Conservation (phyloP, 2,113 vertebrate genomes). For the Xenopus borealis region DNA sequence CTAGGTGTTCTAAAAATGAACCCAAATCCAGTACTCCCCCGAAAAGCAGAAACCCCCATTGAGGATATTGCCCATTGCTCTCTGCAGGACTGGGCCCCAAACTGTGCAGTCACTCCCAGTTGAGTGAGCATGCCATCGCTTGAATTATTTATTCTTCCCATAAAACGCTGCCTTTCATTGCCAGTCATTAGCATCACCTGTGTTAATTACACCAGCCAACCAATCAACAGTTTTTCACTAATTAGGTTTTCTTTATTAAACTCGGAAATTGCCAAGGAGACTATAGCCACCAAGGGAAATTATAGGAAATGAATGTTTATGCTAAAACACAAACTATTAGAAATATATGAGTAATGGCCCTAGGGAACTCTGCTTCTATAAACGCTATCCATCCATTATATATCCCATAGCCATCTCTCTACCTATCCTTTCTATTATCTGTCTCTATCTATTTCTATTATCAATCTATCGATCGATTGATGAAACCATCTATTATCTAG, state of each 20-base stretch:
- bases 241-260: constrained; percentile 98
- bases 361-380: neutral
- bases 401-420: no score
- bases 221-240: constrained; percentile 96
- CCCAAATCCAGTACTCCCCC: no score
- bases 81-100: constrained; percentile 24
- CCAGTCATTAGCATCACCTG: constrained; percentile 99
- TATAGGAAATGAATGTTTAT: constrained; percentile 77
- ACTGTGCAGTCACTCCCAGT: constrained; percentile 30
- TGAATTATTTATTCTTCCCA: constrained; percentile 60
- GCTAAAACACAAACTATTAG: constrained; percentile 63
- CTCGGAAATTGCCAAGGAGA: constrained; percentile 88
- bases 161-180: constrained; percentile 87
- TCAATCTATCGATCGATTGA: no score
- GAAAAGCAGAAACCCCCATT: neutral
- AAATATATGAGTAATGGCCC: constrained; percentile 33
- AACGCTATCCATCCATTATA: no score
- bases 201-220: constrained; percentile 98
- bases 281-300: constrained; percentile 85
- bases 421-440: no score
- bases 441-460: no score
- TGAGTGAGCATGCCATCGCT: constrained; percentile 16
- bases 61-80: neutral
- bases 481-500: no score
- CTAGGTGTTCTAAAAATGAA: no score